phyloP scores from a whole-genome alignment of 2,797 vertebrate species.

The Hipposideros larvatus region DNA sequence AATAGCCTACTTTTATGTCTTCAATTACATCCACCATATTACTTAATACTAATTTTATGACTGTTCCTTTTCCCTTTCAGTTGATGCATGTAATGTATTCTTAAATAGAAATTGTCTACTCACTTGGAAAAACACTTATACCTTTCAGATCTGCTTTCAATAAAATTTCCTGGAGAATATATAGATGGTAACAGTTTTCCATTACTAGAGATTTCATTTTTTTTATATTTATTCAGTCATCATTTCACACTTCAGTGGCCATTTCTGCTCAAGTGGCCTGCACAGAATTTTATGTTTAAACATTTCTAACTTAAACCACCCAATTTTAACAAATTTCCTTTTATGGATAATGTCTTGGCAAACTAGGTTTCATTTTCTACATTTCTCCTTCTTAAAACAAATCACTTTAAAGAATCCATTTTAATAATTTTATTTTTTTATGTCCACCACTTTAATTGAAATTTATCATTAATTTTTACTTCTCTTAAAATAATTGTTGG shows the following conservation, averaged over 20 bases:
- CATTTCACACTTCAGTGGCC: conserved; percentile 49
- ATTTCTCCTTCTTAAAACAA: neutral
- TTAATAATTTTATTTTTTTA: conserved; percentile 44
- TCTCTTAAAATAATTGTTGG: neutral
- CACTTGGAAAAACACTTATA: conserved; percentile 52
- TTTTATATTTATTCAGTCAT: conserved; percentile 42
- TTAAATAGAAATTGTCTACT: conserved; percentile 66
- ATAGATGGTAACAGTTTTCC: neutral
- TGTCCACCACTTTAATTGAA: neutral
- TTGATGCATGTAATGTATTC: neutral
- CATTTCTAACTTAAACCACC: conserved; percentile 30
- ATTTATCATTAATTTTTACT: conserved; percentile 9
- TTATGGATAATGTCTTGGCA: conserved; percentile 20
- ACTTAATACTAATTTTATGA: conserved; percentile 61
- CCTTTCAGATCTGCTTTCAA: conserved; percentile 46
- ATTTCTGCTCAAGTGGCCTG: conserved; percentile 16
- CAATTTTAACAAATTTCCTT: conserved; percentile 9
- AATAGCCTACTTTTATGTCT: conserved; percentile 37
- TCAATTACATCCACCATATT: neutral
- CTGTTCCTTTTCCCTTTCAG: conserved; percentile 39
- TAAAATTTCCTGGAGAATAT: conserved; percentile 63
- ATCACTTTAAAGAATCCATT: conserved; percentile 5
- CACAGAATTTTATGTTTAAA: conserved; percentile 48
- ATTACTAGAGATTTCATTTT: neutral
- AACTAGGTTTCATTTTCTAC: conserved; percentile 22